A percentile compares a stretch with the other conserved stretches of the same genome.
Conservation (phyloP, 2,888 invertebrate genomes). For the Eupeodes latifasciatus region DNA sequence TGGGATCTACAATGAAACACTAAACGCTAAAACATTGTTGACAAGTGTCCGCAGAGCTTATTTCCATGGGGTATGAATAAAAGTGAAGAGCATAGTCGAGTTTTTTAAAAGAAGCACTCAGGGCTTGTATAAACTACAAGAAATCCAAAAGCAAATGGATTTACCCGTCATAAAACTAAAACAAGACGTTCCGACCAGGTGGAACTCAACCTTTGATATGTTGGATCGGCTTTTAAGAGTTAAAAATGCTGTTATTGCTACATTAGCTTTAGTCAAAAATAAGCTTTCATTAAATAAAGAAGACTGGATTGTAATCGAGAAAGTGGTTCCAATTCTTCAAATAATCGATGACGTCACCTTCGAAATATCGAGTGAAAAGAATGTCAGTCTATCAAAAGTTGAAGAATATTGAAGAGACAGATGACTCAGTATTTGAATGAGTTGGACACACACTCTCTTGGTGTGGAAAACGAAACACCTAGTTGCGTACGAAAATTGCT, state of each 20-base stretch:
- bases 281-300: background rate
- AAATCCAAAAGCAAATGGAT: background rate
- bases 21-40: no score
- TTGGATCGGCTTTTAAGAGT: conserved; percentile 5
- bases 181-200: conserved; percentile 52
- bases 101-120: conserved; percentile 10
- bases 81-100: conserved; percentile 16
- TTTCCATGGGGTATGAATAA: no score
- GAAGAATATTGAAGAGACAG: background rate
- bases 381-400: conserved; percentile 49
- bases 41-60: no score
- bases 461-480: background rate
- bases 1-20: no score
- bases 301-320: background rate
- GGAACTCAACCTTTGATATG: conserved; percentile 19
- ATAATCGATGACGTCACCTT: conserved; percentile 1
- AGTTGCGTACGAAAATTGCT: background rate
- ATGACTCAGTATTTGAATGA: conserved; percentile 4
- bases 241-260: background rate
- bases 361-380: conserved; percentile 8
- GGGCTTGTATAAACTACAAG: no score
- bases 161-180: conserved; percentile 46
- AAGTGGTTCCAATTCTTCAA: background rate
- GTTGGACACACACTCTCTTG: background rate
- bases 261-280: background rate